Evolutionary conservation across 1,140 invertebrate species (phyloP).

Genomic region (Popillia japonica): DNA sequence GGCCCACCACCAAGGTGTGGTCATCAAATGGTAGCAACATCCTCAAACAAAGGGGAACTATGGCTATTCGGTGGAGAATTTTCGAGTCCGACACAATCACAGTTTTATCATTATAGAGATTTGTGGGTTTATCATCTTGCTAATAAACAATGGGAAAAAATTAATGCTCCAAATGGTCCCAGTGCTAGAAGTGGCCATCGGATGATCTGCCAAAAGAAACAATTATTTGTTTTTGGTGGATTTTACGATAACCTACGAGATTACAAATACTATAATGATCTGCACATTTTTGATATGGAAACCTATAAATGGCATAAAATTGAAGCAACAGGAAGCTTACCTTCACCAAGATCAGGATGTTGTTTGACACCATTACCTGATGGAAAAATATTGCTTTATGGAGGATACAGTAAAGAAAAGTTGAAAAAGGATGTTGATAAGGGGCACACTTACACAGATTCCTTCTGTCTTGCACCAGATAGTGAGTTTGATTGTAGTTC

Average conservation of each 20-base stretch:
- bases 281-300: conserved; percentile 84
- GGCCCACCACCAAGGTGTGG: conserved; percentile 86
- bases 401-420: conserved; percentile 85
- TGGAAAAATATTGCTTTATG: conserved; percentile 79
- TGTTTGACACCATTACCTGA: conserved; percentile 71
- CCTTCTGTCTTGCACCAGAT: conserved; percentile 77
- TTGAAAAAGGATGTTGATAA: conserved; percentile 84
- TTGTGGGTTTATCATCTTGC: conserved; percentile 84
- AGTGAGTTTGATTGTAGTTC: conserved; percentile 64
- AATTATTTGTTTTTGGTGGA: conserved; percentile 88
- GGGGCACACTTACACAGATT: conserved; percentile 82
- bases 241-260: conserved; percentile 89
- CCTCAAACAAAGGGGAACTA: conserved; percentile 76
- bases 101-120: conserved; percentile 95
- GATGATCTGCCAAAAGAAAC: conserved; percentile 82
- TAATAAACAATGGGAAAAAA: conserved; percentile 89
- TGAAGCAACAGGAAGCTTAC: conserved; percentile 69
- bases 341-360: conserved; percentile 78
- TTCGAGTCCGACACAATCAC: conserved; percentile 86
- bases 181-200: conserved; percentile 89
- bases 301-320: conserved; percentile 83
- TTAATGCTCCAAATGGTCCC: conserved; percentile 74
- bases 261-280: conserved; percentile 91
- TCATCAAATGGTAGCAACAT: conserved; percentile 82
- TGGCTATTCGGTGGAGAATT: conserved; percentile 96